Percentiles rank a stretch among this genome's conserved stretches.
These are phyloP conservation scores for Erebia ligea DNA, from an alignment of 2,888 invertebrate genomes.

Conservation along the genomic window DNA sequence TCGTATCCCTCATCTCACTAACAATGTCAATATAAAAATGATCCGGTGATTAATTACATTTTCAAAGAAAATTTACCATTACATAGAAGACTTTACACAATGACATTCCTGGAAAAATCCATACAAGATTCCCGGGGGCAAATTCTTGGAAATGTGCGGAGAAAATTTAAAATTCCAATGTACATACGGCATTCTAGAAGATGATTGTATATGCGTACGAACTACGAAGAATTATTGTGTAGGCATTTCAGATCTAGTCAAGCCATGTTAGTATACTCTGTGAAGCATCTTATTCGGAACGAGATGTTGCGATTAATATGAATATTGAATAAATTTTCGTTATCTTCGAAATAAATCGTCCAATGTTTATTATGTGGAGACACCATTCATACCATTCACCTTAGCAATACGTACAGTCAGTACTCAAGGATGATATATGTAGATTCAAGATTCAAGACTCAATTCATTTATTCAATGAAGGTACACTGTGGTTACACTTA, in stretches of 20 bases:
- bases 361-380: not conserved
- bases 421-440: no score
- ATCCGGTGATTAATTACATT: slow-evolving; percentile 7
- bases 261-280: not conserved
- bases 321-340: not conserved
- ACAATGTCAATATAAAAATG: not conserved
- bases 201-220: slow-evolving; percentile 32
- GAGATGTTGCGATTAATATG: not conserved
- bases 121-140: slow-evolving; percentile 19
- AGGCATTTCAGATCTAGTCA: slow-evolving; percentile 6
- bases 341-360: not conserved
- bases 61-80: slow-evolving; percentile 18
- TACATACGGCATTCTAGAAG: slow-evolving; percentile 33
- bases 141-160: slow-evolving; percentile 27
- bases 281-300: not conserved
- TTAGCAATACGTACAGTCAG: no score
- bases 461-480: no score
- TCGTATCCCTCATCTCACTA: not conserved
- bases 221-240: slow-evolving; percentile 29
- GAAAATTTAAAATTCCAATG: slow-evolving; percentile 34
- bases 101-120: slow-evolving; percentile 27
- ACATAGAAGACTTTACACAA: slow-evolving; percentile 18
- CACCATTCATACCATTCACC: not conserved
- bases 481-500: no score
- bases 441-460: no score